Base-by-base conservation (phyloP, 2,888 invertebrate species). In the Sialis fuliginosa region DNA sequence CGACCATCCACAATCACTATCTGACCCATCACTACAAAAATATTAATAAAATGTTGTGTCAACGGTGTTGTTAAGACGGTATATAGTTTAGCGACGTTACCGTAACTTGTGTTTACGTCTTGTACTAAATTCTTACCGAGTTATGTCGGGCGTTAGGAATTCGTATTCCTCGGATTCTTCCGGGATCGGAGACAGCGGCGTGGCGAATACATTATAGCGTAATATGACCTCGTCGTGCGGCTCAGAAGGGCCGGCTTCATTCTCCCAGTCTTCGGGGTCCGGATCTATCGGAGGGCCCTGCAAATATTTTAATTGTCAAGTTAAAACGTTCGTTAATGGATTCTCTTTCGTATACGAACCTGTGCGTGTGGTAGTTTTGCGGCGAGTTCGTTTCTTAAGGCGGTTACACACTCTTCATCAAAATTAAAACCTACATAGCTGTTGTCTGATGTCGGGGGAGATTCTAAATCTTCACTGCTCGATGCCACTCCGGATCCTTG, bases 341-440 rank as follows among this genome's bases (percentile, higher is more conserved):
- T 12, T 12, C 30, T 7, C 1, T 13, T 12, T 41, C 30, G 10
- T 46, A 9, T 45, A 55, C 59, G 61, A 54, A 75, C 75, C 64
- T 79, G 79, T 42, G 79, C 79, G 49, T 77, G 69, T 7, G 82
- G 81, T 52, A 83, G 65, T 60, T 82, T 83, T 54, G 78, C 71
- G 53, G 77, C 69, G 41, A 83, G 61, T 60, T 83, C 83, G 55
- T 79, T 80, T 49, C 82, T 65, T 49, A 83, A 69, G 1, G 81
- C 81, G 37, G 76, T 70, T 55, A 81, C 79, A 53, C 79, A 77
- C 56, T 80, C 81, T 55, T 80, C 81, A 55, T 82, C 79, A 49
- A 81, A 64, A 12, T 70, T 70, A 48, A 76, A 71, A 1, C 72
- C 69, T 13, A 75, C 74, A 51, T 75, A 73, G 41, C 62, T 63